phyloP scores from a whole-genome alignment of 35 echinoderm and acorn worm species.

The Ptychodera flava region DNA sequence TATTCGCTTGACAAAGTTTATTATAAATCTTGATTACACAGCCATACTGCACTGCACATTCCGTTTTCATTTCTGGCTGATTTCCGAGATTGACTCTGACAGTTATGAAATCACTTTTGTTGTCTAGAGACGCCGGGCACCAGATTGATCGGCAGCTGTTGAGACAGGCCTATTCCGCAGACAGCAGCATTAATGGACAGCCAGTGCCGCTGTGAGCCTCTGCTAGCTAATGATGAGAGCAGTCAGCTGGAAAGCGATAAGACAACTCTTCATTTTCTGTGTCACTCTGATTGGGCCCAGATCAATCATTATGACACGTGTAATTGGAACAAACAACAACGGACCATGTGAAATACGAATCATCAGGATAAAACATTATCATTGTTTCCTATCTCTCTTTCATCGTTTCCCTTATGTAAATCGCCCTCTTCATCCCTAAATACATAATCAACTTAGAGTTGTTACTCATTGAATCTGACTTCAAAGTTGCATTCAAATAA shows the following conservation, averaged over 20 bases:
- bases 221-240: background rate
- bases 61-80: background rate
- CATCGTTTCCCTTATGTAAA: background rate
- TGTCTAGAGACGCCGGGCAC: background rate
- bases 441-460: background rate
- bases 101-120: background rate
- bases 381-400: background rate
- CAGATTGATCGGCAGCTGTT: background rate
- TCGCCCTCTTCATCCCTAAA: background rate
- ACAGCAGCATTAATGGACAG: background rate
- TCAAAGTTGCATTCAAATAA: background rate
- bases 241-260: background rate
- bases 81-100: background rate
- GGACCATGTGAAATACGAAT: background rate
- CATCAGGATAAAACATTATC: background rate
- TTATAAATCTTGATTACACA: no score
- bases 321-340: background rate
- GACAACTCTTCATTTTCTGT: background rate
- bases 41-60: background rate
- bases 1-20: no score
- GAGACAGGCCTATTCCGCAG: background rate
- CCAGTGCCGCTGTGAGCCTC: background rate
- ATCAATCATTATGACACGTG: background rate
- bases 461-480: background rate
- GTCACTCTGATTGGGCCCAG: background rate